Base-by-base conservation (phyloP, 2,797 vertebrate species). In the Cossypha polioptera region DNA sequence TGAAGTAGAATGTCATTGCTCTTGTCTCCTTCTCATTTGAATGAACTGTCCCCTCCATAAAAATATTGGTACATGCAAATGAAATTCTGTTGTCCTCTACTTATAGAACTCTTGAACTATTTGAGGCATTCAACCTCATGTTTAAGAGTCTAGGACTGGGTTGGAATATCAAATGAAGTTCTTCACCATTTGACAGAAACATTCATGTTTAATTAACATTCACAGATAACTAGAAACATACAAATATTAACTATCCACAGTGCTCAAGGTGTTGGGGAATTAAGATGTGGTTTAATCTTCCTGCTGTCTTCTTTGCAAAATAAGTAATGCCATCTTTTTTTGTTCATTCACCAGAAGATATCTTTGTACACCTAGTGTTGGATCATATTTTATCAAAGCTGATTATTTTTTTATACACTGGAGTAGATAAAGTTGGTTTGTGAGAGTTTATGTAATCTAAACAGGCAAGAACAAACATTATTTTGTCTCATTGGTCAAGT, bases 181-280 rank as follows among this genome's bases (percentile, higher is more conserved):
- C 48, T 67, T 73, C 3, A 12, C 18, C 28, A 33, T 78, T 93
- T 92, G 77, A 61, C 38, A 82, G 35, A 82, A 91, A 40, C 2
- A 40, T 67, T 83, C 3, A 45, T 17, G 18, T 83, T 91, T 83
- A 74, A 94, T 80, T 91, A 79, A 91, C 89, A 92, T 72, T 89
- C 28, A 62, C 35, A 66, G 55, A 24, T 40, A 63, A 18, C 16
- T 79, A 54, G 61, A 79, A 92, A 55, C 22, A 58, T 51, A 13
- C 10, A 77, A 82, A 62, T 92, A 65, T 83, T 77, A 58, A 38
- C 55, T 67, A 35, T 65, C 29, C 38, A 85, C 11, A 53, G 0
- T 15, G 21, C 50, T 91, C 18, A 31, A 54, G 2, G 2, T 76
- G 25, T 43, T 74, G 21, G 12, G 17, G 50, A 74, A 45, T 86